phyloP scores from a whole-genome alignment of 2,797 vertebrate genomes.

The Esox masquinongy region DNA sequence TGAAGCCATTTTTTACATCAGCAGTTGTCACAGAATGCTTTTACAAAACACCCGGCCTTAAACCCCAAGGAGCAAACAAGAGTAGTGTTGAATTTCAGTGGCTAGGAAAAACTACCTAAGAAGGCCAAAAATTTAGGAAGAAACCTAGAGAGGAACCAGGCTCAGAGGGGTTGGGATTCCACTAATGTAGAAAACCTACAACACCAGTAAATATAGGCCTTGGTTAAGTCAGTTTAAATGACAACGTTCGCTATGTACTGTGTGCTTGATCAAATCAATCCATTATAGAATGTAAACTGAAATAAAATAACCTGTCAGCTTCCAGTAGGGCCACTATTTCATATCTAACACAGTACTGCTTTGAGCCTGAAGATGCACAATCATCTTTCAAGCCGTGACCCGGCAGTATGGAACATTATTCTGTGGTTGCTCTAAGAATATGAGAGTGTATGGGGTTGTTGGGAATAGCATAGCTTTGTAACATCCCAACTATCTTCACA shows the following conservation, averaged over 20 bases:
- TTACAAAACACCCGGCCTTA: no score
- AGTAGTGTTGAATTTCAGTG: no score
- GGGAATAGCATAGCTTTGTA: slow-evolving; percentile 46
- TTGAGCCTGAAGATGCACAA: background rate
- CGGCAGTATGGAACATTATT: background rate
- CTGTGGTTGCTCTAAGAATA: slow-evolving; percentile 27
- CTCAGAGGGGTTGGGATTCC: no score
- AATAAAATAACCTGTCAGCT: slow-evolving; percentile 5
- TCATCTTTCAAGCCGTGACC: background rate
- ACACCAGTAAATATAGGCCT: background rate
- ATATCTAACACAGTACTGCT: background rate
- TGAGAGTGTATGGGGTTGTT: slow-evolving; percentile 34
- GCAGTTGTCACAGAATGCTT: no score
- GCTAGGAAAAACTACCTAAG: no score
- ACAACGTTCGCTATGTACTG: background rate
- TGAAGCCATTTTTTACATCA: no score
- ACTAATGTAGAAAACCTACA: background rate
- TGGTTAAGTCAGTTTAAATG: background rate
- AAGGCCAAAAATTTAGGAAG: no score
- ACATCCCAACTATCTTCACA: slow-evolving; percentile 60
- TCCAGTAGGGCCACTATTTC: slow-evolving; percentile 3
- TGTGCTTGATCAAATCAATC: background rate
- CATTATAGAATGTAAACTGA: background rate
- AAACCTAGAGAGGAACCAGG: no score
- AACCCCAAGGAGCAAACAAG: no score